Percentiles rank a stretch among this genome's conserved stretches.
Evolutionary conservation across 2,888 invertebrate species (phyloP).

Genomic region (Horisme vitalbata): DNA sequence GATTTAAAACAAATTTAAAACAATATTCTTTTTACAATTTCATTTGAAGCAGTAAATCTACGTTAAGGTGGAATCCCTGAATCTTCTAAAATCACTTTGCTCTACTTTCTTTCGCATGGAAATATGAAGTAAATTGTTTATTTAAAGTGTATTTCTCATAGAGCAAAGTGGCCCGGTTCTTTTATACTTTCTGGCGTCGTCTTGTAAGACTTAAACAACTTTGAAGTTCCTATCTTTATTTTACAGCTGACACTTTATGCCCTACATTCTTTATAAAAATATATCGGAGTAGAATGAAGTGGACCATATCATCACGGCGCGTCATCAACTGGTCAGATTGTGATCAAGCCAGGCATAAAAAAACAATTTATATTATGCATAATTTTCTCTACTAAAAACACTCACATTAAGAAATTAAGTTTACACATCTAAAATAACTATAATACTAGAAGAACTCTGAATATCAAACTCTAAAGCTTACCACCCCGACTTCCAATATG

Average conservation of each 20-base stretch:
- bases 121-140: conserved; percentile 20
- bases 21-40: background rate
- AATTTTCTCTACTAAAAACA: too few relatives aligned
- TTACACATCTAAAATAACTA: too few relatives aligned
- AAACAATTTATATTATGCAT: too few relatives aligned
- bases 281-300: too few relatives aligned
- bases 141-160: conserved; percentile 17
- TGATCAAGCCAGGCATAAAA: too few relatives aligned
- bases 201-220: conserved; percentile 15
- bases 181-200: conserved; percentile 11
- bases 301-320: too few relatives aligned
- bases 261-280: too few relatives aligned
- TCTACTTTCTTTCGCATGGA: conserved; percentile 9
- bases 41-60: conserved; percentile 7
- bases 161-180: conserved; percentile 14
- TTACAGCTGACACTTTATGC: conserved; percentile 6
- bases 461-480: too few relatives aligned
- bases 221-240: conserved; percentile 13
- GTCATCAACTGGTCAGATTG: too few relatives aligned
- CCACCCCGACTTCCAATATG: too few relatives aligned
- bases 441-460: too few relatives aligned
- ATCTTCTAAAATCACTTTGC: conserved; percentile 16
- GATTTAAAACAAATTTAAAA: background rate
- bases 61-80: conserved; percentile 8
- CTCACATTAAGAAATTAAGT: too few relatives aligned